These are phyloP conservation scores for Acropternis orthonyx DNA, from an alignment of 2,797 vertebrate genomes.

Conservation along the genomic window DNA sequence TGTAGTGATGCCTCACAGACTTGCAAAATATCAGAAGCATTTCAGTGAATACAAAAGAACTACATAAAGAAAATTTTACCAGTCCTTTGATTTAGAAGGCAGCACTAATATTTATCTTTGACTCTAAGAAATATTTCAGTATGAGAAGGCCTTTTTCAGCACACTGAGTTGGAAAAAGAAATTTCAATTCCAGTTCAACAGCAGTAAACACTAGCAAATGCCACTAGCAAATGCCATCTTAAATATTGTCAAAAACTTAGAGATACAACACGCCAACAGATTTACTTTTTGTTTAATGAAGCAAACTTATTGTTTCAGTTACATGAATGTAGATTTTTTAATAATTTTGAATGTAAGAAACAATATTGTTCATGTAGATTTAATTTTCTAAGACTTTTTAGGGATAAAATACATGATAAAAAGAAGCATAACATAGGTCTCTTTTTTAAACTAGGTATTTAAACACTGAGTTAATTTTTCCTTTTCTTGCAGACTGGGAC, in stretches of 20 bases:
- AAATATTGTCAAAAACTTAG: background rate
- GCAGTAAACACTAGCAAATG: background rate
- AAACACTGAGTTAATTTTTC: background rate
- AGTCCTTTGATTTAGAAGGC: background rate
- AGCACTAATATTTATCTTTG: background rate
- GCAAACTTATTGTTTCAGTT: background rate
- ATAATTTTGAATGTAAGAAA: background rate
- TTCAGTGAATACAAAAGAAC: background rate
- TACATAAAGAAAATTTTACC: background rate
- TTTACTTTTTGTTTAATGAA: background rate
- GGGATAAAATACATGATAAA: background rate
- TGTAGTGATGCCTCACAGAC: background rate
- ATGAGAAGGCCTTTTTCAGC: background rate
- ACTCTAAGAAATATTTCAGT: background rate
- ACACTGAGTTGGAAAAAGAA: background rate
- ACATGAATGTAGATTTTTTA: rapidly evolving
- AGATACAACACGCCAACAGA: background rate
- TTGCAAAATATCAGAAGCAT: background rate
- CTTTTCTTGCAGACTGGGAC: background rate
- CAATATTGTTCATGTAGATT: background rate
- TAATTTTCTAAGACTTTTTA: background rate
- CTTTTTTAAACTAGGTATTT: background rate
- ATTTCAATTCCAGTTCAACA: background rate
- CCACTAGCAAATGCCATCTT: background rate
- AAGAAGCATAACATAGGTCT: background rate